Evolutionary conservation across 2,888 invertebrate genomes (phyloP).

Genomic region (Acleris emargana): DNA sequence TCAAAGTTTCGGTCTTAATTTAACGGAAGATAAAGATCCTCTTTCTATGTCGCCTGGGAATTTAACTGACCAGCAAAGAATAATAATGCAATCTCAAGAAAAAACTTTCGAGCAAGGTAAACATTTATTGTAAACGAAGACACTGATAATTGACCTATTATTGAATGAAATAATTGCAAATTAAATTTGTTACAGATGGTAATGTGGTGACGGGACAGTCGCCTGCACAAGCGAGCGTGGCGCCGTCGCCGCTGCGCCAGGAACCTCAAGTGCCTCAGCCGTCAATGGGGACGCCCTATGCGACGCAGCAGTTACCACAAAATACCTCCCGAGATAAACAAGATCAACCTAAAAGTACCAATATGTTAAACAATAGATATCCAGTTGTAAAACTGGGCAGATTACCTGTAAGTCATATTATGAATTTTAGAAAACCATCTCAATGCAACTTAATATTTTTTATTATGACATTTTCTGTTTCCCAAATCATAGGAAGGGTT

Average conservation of each 20-base stretch:
- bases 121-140: conserved; percentile 14
- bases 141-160: conserved; percentile 2
- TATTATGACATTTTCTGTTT: conserved; percentile 10
- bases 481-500: conserved; percentile 66
- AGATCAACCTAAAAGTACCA: conserved; percentile 62
- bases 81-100: conserved; percentile 63
- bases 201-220: conserved; percentile 82
- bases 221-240: conserved; percentile 86
- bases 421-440: no score
- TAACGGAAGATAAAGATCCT: conserved; percentile 76
- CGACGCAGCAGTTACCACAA: conserved; percentile 51
- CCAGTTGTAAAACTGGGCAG: conserved; percentile 80
- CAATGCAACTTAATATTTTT: no score
- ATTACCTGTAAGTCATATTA: conserved; percentile 66
- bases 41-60: conserved; percentile 75
- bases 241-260: conserved; percentile 80
- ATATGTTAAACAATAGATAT: conserved; percentile 64
- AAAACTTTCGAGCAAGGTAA: conserved; percentile 74
- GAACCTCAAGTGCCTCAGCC: conserved; percentile 81
- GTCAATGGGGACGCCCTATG: conserved; percentile 76
- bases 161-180: conserved; percentile 3
- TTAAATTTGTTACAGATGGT: conserved; percentile 56
- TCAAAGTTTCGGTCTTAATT: conserved; percentile 68
- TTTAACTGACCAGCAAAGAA: conserved; percentile 64
- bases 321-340: conserved; percentile 61